A percentile compares a stretch with the other conserved stretches of the same genome.
These are phyloP conservation scores for Onthophagus sagittarius DNA, from an alignment of 2,888 invertebrate species.

Conservation along the genomic window DNA sequence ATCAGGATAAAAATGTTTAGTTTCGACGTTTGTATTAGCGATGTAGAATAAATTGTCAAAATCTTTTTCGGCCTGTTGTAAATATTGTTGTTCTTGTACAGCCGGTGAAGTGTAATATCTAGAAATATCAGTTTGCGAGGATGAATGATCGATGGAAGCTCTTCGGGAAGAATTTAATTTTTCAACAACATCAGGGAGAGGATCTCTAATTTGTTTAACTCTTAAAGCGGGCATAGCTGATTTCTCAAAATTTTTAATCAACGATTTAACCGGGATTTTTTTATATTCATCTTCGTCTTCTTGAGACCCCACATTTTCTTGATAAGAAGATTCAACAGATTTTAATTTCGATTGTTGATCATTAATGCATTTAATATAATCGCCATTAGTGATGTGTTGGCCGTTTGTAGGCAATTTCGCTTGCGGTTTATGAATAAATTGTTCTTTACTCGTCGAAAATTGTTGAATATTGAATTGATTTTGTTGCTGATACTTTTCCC, in stretches of 20 bases:
- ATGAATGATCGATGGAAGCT: constrained; percentile 9
- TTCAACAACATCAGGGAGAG: constrained; percentile 41
- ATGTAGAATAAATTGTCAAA: constrained; percentile 45
- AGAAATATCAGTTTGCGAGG: constrained; percentile 15
- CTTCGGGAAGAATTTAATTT: constrained; percentile 25
- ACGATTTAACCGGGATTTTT: constrained; percentile 48
- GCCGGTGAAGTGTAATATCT: constrained; percentile 5
- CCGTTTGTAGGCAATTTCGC: background rate
- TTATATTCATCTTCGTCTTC: constrained; percentile 42
- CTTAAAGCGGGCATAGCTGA: constrained; percentile 56
- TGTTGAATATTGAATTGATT: constrained; percentile 15
- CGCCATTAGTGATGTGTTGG: constrained; percentile 5
- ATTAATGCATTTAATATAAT: constrained; percentile 8
- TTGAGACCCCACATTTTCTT: background rate
- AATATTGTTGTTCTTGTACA: constrained; percentile 26
- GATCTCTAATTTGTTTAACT: constrained; percentile 51
- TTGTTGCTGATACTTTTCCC: constrained; percentile 16
- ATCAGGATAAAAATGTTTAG: constrained; percentile 38
- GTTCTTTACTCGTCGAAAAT: constrained; percentile 10
- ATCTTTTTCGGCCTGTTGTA: constrained; percentile 40
- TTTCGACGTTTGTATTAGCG: constrained; percentile 42
- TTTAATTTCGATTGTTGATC: constrained; percentile 7
- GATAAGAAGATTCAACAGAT: constrained; percentile 1
- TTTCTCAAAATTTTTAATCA: constrained; percentile 62
- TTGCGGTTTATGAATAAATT: constrained; percentile 6